Conservation (phyloP, 2,888 invertebrate genomes). For the Thera britannica region DNA sequence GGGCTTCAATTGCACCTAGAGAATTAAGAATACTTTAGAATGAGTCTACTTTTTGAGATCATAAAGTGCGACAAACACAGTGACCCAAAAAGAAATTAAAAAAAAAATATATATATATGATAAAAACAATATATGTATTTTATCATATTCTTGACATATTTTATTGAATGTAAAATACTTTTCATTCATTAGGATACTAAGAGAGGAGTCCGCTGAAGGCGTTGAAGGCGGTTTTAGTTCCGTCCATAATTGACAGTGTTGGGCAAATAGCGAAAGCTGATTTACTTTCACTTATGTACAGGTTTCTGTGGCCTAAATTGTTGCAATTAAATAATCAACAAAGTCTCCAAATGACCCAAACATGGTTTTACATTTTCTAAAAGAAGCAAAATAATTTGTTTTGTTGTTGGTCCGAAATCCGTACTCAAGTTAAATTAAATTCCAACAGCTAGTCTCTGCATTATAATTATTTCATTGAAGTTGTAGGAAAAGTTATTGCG, state of each 20-base stretch:
- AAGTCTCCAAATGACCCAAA: background rate
- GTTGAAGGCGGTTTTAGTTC: slow-evolving; percentile 21
- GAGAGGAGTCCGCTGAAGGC: no score
- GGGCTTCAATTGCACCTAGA: slow-evolving; percentile 91
- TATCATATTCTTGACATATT: no score
- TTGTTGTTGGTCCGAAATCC: no score
- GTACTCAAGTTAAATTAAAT: no score
- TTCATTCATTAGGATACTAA: no score
- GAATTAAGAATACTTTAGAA: slow-evolving; percentile 5
- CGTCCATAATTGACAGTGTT: slow-evolving; percentile 59
- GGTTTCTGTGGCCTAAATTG: slow-evolving; percentile 48
- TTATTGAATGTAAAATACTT: no score
- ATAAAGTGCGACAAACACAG: background rate
- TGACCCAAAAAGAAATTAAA: no score
- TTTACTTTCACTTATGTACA: slow-evolving; percentile 60
- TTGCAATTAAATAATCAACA: slow-evolving; percentile 43
- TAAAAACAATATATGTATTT: no score
- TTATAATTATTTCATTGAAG: no score
- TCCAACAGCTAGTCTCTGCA: no score
- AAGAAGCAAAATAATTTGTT: background rate
- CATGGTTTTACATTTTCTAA: background rate
- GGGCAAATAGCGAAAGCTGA: slow-evolving; percentile 65
- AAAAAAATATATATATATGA: no score
- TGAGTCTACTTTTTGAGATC: background rate
- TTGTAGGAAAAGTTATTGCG: no score